These are phyloP conservation scores for Galagoides demidoff DNA, from an alignment of 2,797 vertebrate species.

Conservation along the genomic window DNA sequence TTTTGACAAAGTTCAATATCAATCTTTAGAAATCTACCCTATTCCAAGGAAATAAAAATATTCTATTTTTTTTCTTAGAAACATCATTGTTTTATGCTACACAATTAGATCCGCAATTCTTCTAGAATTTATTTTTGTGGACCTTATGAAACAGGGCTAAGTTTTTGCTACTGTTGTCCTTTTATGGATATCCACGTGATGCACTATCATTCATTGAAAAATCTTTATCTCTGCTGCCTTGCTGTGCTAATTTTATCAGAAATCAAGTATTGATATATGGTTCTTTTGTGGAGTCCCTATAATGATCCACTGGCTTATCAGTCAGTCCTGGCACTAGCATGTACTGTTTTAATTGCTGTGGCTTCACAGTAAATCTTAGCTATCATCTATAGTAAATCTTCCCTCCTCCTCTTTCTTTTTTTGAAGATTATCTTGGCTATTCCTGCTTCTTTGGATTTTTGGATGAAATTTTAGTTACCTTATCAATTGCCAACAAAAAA, in stretches of 20 bases:
- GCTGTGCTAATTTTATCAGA: not conserved
- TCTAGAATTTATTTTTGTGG: not conserved
- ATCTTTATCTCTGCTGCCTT: not conserved
- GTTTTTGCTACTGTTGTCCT: not conserved
- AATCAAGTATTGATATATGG: not conserved
- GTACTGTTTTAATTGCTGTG: not conserved
- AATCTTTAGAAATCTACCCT: not conserved
- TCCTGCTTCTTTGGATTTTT: not conserved
- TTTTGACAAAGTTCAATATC: not conserved
- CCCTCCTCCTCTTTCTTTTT: not conserved
- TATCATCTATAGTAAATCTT: not conserved
- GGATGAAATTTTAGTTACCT: not conserved
- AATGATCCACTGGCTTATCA: not conserved
- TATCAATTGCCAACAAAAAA: not conserved
- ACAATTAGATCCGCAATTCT: not conserved
- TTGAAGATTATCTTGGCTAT: not conserved
- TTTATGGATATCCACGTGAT: not conserved
- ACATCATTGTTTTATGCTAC: not conserved
- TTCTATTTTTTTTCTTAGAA: slow-evolving; percentile 10
- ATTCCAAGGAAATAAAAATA: not conserved
- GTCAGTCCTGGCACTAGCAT: not conserved
- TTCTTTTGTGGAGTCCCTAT: not conserved
- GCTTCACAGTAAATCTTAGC: not conserved
- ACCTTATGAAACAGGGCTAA: not conserved
- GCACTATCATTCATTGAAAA: not conserved